phyloP scores from a whole-genome alignment of 2,113 vertebrate genomes.

The Nothobranchius furzeri region DNA sequence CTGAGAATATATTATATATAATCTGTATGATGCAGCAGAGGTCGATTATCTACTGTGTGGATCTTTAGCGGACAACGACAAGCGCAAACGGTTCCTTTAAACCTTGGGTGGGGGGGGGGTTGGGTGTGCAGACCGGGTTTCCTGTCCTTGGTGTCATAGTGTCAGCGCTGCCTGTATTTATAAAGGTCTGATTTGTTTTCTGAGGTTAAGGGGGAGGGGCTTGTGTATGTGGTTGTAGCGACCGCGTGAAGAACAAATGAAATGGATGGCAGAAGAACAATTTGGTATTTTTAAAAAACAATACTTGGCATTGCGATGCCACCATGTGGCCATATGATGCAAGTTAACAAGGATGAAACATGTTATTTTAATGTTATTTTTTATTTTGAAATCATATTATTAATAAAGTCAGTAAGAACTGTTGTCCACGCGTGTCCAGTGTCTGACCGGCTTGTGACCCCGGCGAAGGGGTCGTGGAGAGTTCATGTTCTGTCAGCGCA shows the following conservation, averaged over 20 bases:
- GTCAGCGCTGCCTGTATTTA: slow-evolving; percentile 76
- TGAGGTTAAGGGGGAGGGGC: not conserved
- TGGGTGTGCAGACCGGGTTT: slow-evolving; percentile 59
- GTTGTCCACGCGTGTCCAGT: slow-evolving; percentile 44
- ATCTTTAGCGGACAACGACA: slow-evolving; percentile 55
- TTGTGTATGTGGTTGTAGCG: slow-evolving; percentile 56
- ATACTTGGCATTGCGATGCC: slow-evolving; percentile 79
- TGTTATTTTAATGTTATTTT: slow-evolving; percentile 82
- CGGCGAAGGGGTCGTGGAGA: slow-evolving; percentile 35
- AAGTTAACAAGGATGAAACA: slow-evolving; percentile 77
- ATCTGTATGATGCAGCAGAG: slow-evolving; percentile 62
- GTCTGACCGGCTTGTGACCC: slow-evolving; percentile 58
- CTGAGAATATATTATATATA: slow-evolving; percentile 62
- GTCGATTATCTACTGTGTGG: slow-evolving; percentile 74
- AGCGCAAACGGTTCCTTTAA: slow-evolving; percentile 52
- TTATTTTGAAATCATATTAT: slow-evolving; percentile 83
- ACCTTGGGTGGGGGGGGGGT: slow-evolving; percentile 23
- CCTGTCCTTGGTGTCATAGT: slow-evolving; percentile 72
- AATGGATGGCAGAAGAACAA: slow-evolving; percentile 71
- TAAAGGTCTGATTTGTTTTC: slow-evolving; percentile 47
- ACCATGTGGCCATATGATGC: slow-evolving; percentile 83
- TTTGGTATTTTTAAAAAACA: slow-evolving; percentile 74
- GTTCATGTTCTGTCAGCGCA: slow-evolving; percentile 53
- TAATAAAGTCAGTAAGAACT: slow-evolving; percentile 85
- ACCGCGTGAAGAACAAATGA: slow-evolving; percentile 60